Base-by-base conservation (phyloP, 2,113 vertebrate species). In the Bubo bubo region DNA sequence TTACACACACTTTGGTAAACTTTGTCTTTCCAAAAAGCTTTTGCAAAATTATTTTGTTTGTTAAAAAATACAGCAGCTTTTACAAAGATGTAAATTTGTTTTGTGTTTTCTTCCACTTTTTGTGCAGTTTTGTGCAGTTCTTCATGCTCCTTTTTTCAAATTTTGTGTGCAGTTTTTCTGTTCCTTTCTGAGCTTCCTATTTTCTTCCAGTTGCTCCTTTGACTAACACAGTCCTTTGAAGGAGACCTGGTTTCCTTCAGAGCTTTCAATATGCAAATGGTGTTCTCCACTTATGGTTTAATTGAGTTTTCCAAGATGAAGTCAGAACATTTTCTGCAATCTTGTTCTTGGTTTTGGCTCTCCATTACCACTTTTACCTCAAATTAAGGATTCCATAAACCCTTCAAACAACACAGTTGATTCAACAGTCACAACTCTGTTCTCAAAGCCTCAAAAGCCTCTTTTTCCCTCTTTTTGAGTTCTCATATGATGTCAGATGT, bases 111-210 rank as follows among this genome's bases (percentile, higher is more conserved):
- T 83, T 64, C 23, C 10, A 53, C 14, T 18, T 56, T 58, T 53
- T 71, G 24, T 50, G 13, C 19, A 30, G 30, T 35, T 68, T 53
- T 71, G 24, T 49, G 13, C 19, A 30, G 30, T 35, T 68, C 0
- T 6, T 59, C 32, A 34, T 28, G 5, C 5, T 39, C 0, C 10
- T 53, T 68, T 8, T 60, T 92, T 49, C 32, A 76, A 72, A 10
- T 27, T 76, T 55, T 30, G 6, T 82, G 12, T 0, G 0, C 4
- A 71, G 14, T 41, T 93, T 66, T 74, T 14, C 18, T 1, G 0
- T 55, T 88, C 16, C 21, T 76, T 93, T 80, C 26, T n/a, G 39
- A 86, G 32, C 13, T 83, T 70, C 62, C 2, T 0, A 9, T 83
- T 95, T 95, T 79, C 21, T 92, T 93, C 58, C 43, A 18, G 11